phyloP scores from a whole-genome alignment of 2,888 invertebrate genomes.

The Drosophila paramelanica region DNA sequence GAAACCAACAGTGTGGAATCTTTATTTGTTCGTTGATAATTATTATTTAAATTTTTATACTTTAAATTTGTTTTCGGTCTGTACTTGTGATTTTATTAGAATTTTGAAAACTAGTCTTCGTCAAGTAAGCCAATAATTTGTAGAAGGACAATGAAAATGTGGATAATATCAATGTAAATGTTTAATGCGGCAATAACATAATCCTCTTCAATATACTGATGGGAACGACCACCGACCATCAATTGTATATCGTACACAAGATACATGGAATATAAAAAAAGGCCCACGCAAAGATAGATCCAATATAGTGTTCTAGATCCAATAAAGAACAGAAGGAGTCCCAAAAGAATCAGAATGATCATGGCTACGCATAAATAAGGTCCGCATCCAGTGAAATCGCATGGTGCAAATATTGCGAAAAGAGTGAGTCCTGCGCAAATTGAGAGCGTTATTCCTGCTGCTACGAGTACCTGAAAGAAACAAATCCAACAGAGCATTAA shows the following conservation, averaged over 20 bases:
- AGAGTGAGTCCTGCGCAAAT: slow-evolving; percentile 12
- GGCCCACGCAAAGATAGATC: slow-evolving; percentile 4
- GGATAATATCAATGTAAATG: slow-evolving; percentile 55
- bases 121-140: slow-evolving; percentile 43
- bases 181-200: slow-evolving; percentile 61
- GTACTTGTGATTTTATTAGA: slow-evolving; percentile 21
- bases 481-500: background rate
- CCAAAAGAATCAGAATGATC: background rate
- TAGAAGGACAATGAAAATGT: slow-evolving; percentile 38
- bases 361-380: slow-evolving; percentile 11
- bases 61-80: background rate
- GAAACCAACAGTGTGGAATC: too few relatives aligned
- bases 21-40: too few relatives aligned
- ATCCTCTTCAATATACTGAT: slow-evolving; percentile 44
- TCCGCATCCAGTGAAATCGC: slow-evolving; percentile 61
- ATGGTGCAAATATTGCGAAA: slow-evolving; percentile 50
- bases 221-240: slow-evolving; percentile 42
- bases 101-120: background rate
- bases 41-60: too few relatives aligned
- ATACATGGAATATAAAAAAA: slow-evolving; percentile 23
- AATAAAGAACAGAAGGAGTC: slow-evolving; percentile 6
- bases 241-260: slow-evolving; percentile 53
- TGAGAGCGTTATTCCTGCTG: slow-evolving; percentile 50
- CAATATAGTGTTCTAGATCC: background rate
- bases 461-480: slow-evolving; percentile 40